These are phyloP conservation scores for Rhaphigaster nebulosa DNA, from an alignment of 2,888 invertebrate genomes.

Conservation along the genomic window DNA sequence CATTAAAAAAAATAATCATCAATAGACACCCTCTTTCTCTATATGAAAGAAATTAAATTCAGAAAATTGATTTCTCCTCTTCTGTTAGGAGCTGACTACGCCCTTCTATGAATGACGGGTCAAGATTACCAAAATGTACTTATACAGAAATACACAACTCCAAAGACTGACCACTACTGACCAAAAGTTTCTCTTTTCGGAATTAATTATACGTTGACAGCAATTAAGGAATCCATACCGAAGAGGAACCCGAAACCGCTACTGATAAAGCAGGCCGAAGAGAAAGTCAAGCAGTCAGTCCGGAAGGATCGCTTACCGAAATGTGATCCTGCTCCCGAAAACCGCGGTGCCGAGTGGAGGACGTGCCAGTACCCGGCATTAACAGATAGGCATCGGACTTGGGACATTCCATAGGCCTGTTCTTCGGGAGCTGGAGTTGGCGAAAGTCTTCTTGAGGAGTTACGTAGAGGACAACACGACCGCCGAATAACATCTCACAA, in stretches of 20 bases:
- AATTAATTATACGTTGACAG: background rate
- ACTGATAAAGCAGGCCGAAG: background rate
- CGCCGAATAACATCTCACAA: background rate
- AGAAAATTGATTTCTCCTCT: too few relatives aligned
- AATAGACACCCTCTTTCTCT: too few relatives aligned
- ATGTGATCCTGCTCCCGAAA: background rate
- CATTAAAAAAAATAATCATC: too few relatives aligned
- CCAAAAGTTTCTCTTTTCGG: background rate
- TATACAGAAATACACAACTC: background rate
- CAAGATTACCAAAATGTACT: background rate
- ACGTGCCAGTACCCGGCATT: background rate
- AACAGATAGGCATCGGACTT: background rate
- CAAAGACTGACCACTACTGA: background rate
- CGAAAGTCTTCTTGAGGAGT: background rate
- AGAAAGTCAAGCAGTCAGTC: background rate
- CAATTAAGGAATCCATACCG: background rate
- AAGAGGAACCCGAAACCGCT: background rate
- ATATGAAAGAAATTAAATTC: too few relatives aligned
- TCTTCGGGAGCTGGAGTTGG: background rate
- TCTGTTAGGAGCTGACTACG: too few relatives aligned
- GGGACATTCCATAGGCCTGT: background rate
- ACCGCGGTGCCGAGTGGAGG: background rate
- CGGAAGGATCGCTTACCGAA: background rate
- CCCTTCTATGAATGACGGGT: too few relatives aligned
- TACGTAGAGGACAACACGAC: background rate